A percentile compares a stretch with the other conserved stretches of the same genome.
phyloP scores from a whole-genome alignment of 2,888 invertebrate genomes.

The Crioceris asparagi region DNA sequence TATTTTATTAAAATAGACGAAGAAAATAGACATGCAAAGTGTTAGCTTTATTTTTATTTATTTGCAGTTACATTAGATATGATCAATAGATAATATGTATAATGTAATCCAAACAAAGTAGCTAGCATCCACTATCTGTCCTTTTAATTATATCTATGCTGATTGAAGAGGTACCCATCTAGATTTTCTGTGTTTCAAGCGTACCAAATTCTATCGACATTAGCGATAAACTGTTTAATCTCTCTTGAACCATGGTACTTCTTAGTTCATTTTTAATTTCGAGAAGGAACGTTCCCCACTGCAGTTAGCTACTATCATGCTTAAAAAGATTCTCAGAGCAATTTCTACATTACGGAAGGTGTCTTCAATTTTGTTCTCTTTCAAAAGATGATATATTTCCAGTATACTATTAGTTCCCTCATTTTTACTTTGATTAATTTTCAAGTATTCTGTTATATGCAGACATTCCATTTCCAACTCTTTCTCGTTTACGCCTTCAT shows the following conservation, averaged over 20 bases:
- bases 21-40: conserved; percentile 1
- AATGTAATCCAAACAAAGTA: conserved; percentile 4
- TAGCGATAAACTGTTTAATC: conserved; percentile 7
- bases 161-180: conserved; percentile 3
- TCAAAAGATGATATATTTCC: conserved; percentile 7
- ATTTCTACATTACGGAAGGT: neutral
- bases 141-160: neutral
- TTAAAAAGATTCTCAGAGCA: conserved; percentile 3
- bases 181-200: conserved; percentile 2
- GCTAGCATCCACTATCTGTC: conserved; percentile 1
- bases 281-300: conserved; percentile 4
- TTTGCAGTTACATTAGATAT: conserved; percentile 2
- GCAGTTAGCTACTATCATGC: conserved; percentile 7
- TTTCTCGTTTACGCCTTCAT: neutral
- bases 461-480: conserved; percentile 2
- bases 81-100: conserved; percentile 3
- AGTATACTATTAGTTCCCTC: conserved; percentile 2
- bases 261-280: conserved; percentile 2
- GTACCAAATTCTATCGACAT: conserved; percentile 6
- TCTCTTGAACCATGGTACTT: conserved; percentile 2
- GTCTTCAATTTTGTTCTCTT: conserved; percentile 6
- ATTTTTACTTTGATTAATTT: conserved; percentile 3
- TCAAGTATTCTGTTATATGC: conserved; percentile 7
- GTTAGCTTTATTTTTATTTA: conserved; percentile 1
- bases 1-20: conserved; percentile 2